phyloP scores from a whole-genome alignment of 2,113 vertebrate genomes.

The Melanerpes aurifrons region DNA sequence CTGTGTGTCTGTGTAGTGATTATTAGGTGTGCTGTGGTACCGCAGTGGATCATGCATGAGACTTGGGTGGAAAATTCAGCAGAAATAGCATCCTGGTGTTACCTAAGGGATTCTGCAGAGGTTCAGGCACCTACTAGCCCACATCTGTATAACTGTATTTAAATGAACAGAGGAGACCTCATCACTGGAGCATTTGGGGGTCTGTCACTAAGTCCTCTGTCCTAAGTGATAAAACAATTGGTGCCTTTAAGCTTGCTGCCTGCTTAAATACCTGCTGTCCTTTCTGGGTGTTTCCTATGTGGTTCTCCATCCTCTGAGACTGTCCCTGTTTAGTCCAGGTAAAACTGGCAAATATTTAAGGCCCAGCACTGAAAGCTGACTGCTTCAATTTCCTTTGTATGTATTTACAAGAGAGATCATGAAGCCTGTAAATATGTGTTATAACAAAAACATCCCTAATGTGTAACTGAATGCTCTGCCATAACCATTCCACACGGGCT shows the following conservation, averaged over 20 bases:
- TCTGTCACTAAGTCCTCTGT: not conserved
- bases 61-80: not conserved
- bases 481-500: conserved; percentile 23
- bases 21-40: not conserved
- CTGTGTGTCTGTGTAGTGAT: not conserved
- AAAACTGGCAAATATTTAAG: conserved; percentile 1
- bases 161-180: not conserved
- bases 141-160: rapidly evolving
- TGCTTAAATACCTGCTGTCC: not conserved
- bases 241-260: not conserved
- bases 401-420: conserved; percentile 50
- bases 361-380: not conserved
- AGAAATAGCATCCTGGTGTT: not conserved
- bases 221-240: not conserved
- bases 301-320: not conserved
- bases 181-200: rapidly evolving
- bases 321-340: not conserved
- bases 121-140: not conserved
- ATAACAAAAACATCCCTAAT: conserved; percentile 44
- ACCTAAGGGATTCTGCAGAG: not conserved
- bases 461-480: conserved; percentile 19
- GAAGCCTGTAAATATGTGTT: conserved; percentile 44
- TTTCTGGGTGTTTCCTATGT: not conserved
- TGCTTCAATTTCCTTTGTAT: conserved; percentile 28
- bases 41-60: not conserved